These are phyloP conservation scores for Bedellia somnulentella DNA, from an alignment of 2,888 invertebrate species.

Conservation along the genomic window DNA sequence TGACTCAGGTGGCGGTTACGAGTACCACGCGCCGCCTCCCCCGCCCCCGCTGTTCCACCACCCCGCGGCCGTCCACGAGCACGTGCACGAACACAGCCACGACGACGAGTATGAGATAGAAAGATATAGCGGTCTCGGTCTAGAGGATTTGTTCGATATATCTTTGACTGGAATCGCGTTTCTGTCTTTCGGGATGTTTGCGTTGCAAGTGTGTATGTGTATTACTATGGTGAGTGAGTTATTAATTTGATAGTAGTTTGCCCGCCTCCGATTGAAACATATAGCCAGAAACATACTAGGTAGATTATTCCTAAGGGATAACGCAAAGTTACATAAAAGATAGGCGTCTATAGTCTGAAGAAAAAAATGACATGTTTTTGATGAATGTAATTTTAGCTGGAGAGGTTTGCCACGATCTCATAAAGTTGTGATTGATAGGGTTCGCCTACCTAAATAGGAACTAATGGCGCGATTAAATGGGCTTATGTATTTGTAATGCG, in stretches of 20 bases:
- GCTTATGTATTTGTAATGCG: too few species aligned
- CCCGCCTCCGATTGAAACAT: too few species aligned
- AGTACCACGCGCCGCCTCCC: constrained; percentile 48
- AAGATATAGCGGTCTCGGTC: constrained; percentile 58
- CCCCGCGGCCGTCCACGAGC: constrained; percentile 14
- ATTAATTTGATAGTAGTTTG: neutral
- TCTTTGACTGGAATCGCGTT: constrained; percentile 81
- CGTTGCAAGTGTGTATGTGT: constrained; percentile 78
- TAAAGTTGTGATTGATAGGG: too few species aligned
- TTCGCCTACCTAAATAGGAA: too few species aligned
- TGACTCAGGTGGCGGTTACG: constrained; percentile 38
- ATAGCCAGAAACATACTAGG: too few species aligned
- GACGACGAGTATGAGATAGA: constrained; percentile 41
- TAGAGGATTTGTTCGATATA: constrained; percentile 77
- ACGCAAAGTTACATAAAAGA: too few species aligned
- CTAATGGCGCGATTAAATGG: too few species aligned
- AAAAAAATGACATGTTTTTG: too few species aligned
- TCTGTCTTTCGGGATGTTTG: constrained; percentile 78
- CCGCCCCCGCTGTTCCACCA: constrained; percentile 39
- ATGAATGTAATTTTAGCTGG: too few species aligned
- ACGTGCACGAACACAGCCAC: constrained; percentile 18
- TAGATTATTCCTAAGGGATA: too few species aligned
- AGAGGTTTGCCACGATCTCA: too few species aligned
- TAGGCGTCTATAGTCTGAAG: too few species aligned
- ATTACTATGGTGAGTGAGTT: constrained; percentile 64